phyloP scores from a whole-genome alignment of 2,888 invertebrate genomes.

The Escarpia spicata region DNA sequence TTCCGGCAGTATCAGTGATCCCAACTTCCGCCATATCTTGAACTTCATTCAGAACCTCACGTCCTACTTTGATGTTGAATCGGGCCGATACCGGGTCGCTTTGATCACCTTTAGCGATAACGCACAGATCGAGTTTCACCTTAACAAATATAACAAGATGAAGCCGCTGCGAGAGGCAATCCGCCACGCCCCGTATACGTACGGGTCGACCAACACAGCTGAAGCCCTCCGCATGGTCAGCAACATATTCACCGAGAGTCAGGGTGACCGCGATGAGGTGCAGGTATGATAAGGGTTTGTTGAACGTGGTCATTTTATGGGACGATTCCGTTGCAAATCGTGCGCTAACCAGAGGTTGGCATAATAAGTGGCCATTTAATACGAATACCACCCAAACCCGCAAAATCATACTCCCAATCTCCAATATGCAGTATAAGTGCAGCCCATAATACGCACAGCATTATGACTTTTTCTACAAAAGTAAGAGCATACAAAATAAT shows the following conservation, averaged over 20 bases:
- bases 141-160: conserved; percentile 24
- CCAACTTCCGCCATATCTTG: conserved; percentile 35
- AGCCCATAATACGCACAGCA: too few relatives aligned
- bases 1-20: conserved; percentile 38
- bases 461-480: too few relatives aligned
- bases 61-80: conserved; percentile 36
- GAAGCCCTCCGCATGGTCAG: conserved; percentile 34
- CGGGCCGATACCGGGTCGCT: conserved; percentile 36
- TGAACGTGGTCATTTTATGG: neutral
- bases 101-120: conserved; percentile 37
- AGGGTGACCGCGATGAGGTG: conserved; percentile 36
- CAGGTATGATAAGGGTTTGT: neutral
- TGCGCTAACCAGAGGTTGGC: too few relatives aligned
- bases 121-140: conserved; percentile 31
- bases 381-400: too few relatives aligned
- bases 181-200: conserved; percentile 29
- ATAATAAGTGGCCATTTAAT: too few relatives aligned
- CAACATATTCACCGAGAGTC: conserved; percentile 25
- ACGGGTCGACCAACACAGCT: conserved; percentile 37
- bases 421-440: too few relatives aligned
- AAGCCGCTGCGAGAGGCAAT: conserved; percentile 27
- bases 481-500: too few relatives aligned
- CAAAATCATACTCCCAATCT: too few relatives aligned
- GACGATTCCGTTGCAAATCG: too few relatives aligned
- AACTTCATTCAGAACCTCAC: conserved; percentile 37